phyloP scores from a whole-genome alignment of 2,113 vertebrate species.

The Todiramphus chloris region DNA sequence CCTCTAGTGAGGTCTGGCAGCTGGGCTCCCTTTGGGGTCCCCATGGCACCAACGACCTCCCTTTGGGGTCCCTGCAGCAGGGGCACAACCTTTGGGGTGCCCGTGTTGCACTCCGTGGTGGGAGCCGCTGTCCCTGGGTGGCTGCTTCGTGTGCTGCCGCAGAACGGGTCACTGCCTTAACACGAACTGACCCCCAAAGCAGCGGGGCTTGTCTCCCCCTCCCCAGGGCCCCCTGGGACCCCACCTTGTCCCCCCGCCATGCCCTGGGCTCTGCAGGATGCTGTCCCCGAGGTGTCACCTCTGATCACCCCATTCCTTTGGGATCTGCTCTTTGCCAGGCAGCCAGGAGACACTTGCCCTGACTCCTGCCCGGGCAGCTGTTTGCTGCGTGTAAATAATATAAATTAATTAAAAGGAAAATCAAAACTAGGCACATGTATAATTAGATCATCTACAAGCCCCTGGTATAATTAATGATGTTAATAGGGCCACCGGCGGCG shows the following conservation, averaged over 20 bases:
- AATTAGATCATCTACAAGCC: slow-evolving; percentile 43
- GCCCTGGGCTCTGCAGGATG: not conserved
- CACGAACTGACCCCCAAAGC: not conserved
- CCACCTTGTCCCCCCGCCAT: rapidly evolving
- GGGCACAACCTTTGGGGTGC: not conserved
- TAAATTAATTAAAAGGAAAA: slow-evolving; percentile 60
- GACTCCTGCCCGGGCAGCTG: not conserved
- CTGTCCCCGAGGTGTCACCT: not conserved
- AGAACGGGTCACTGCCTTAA: rapidly evolving
- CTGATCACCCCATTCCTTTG: not conserved
- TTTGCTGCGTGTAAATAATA: slow-evolving; percentile 5
- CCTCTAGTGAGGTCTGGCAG: slow-evolving; percentile 40
- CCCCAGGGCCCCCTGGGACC: rapidly evolving
- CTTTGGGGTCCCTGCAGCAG: not conserved
- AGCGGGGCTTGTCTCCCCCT: not conserved
- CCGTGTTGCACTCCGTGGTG: not conserved
- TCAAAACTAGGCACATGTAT: slow-evolving; percentile 17
- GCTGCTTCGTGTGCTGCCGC: rapidly evolving
- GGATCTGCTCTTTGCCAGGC: not conserved
- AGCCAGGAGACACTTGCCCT: not conserved
- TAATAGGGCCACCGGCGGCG: not conserved
- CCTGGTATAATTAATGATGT: slow-evolving; percentile 35
- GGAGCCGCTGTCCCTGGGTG: not conserved
- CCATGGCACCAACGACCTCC: not conserved
- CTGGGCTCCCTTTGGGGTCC: not conserved